phyloP scores from a whole-genome alignment of 2,113 vertebrate genomes.

The Leucosticte australis region DNA sequence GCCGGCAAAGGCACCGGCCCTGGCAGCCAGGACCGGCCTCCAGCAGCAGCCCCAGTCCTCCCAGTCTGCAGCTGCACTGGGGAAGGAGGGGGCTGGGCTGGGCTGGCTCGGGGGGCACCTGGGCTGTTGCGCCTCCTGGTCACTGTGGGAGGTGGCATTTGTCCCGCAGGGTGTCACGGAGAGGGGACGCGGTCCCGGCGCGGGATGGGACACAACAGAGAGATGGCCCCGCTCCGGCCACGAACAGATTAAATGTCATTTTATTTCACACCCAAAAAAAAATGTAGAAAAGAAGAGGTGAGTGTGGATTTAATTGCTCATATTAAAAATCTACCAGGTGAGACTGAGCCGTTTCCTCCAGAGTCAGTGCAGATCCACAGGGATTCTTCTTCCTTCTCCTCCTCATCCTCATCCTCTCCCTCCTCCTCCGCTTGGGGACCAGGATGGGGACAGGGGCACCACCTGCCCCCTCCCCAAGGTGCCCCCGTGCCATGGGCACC shows the following conservation, averaged over 20 bases:
- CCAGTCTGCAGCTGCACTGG: not conserved
- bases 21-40: not conserved
- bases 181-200: not conserved
- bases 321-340: slow-evolving; percentile 78
- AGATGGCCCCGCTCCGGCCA: not conserved
- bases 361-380: not conserved
- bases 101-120: not conserved
- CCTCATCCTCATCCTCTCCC: not conserved
- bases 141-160: not conserved
- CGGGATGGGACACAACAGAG: not conserved
- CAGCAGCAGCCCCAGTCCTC: not conserved
- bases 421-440: not conserved
- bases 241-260: slow-evolving; percentile 82
- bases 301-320: slow-evolving; percentile 75
- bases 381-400: not conserved
- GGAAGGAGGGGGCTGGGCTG: too few relatives aligned
- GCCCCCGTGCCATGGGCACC: not conserved
- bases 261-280: slow-evolving; percentile 84
- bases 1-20: not conserved
- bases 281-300: slow-evolving; percentile 92
- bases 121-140: not conserved
- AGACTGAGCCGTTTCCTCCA: slow-evolving; percentile 76
- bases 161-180: not conserved
- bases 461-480: not conserved
- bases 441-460: not conserved